Evolutionary conservation across 2,113 vertebrate species (phyloP).

Genomic region (Corvus hawaiiensis): DNA sequence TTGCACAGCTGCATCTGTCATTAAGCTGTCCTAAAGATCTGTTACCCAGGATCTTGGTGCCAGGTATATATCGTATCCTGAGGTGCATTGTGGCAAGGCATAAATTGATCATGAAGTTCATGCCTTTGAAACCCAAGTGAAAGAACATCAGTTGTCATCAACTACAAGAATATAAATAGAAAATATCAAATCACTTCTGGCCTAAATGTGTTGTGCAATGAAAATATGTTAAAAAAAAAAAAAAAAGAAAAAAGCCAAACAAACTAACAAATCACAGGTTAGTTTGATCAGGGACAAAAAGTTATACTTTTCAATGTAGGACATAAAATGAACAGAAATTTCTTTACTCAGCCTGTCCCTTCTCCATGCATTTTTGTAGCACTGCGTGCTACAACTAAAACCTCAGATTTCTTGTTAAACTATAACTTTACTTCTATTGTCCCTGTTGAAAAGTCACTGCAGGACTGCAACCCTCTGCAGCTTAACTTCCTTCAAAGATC

Average conservation of each 20-base stretch:
- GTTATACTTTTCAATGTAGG: background rate
- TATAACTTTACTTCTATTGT: background rate
- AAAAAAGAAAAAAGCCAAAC: background rate
- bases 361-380: background rate
- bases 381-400: background rate
- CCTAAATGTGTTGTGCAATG: background rate
- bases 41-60: conserved; percentile 46
- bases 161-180: conserved; percentile 15
- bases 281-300: background rate
- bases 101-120: conserved; percentile 44
- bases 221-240: background rate
- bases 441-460: background rate
- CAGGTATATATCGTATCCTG: conserved; percentile 40
- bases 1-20: conserved; percentile 62
- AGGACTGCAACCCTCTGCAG: background rate
- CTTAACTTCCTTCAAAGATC: background rate
- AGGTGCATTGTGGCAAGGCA: conserved; percentile 48
- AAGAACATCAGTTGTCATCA: conserved; percentile 47
- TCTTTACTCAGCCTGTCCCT: background rate
- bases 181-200: background rate
- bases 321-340: background rate
- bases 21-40: conserved; percentile 68
- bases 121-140: conserved; percentile 27
- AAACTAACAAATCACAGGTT: background rate
- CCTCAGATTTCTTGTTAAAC: background rate